phyloP scores from a whole-genome alignment of 2,888 invertebrate genomes.

The Cremastinae sp. region DNA sequence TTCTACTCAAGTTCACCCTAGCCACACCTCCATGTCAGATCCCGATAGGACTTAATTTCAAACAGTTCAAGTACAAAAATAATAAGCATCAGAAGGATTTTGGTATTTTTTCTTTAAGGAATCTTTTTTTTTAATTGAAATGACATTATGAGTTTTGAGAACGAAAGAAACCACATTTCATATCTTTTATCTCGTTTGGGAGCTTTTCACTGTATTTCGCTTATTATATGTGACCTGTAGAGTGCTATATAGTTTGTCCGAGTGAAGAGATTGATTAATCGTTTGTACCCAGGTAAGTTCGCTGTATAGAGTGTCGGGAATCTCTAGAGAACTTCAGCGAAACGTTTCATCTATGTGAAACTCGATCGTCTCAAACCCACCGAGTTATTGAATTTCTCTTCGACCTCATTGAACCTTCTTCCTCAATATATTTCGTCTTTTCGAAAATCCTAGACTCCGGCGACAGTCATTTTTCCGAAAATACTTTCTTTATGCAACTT shows the following conservation, averaged over 20 bases:
- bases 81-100: no score
- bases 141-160: conserved; percentile 8
- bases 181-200: conserved; percentile 28
- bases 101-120: no score
- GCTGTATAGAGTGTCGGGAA: conserved; percentile 11
- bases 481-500: background rate
- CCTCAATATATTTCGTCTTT: conserved; percentile 9
- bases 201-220: conserved; percentile 27
- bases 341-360: conserved; percentile 23
- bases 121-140: conserved; percentile 1
- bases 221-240: background rate
- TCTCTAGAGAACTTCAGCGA: conserved; percentile 21
- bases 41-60: no score
- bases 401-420: conserved; percentile 19
- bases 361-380: conserved; percentile 20
- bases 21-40: no score
- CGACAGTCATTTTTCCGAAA: background rate
- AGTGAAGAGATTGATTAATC: conserved; percentile 42
- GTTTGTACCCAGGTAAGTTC: conserved; percentile 25
- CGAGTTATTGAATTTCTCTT: conserved; percentile 34
- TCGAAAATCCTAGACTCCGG: background rate
- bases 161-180: conserved; percentile 14
- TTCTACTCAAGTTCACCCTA: no score
- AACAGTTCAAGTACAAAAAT: no score
- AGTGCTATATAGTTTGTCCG: background rate